These are phyloP conservation scores for Araneus ventricosus DNA, from an alignment of 1,140 invertebrate species.

Conservation along the genomic window DNA sequence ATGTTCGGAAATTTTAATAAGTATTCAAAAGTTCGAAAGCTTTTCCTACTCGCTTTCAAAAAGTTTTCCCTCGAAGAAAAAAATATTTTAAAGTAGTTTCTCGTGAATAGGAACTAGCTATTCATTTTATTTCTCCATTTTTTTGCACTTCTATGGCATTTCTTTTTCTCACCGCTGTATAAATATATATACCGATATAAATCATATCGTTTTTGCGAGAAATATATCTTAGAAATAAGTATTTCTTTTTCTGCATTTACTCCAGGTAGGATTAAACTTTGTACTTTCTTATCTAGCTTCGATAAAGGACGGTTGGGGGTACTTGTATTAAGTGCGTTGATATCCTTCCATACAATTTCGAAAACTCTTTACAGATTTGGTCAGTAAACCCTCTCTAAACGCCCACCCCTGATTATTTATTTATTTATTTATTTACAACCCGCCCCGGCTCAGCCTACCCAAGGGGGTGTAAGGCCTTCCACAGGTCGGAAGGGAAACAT, in stretches of 20 bases:
- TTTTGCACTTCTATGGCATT: not conserved
- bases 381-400: too few relatives aligned
- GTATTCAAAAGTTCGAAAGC: conserved; percentile 53
- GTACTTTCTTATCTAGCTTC: conserved; percentile 43
- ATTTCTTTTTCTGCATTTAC: not conserved
- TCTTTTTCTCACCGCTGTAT: conserved; percentile 1
- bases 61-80: not conserved
- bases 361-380: too few relatives aligned
- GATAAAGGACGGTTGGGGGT: not conserved
- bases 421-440: too few relatives aligned
- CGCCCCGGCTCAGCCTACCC: too few relatives aligned
- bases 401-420: too few relatives aligned
- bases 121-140: conserved; percentile 46
- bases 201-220: conserved; percentile 41
- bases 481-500: too few relatives aligned
- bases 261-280: conserved; percentile 38
- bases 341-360: not conserved
- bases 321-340: too few relatives aligned
- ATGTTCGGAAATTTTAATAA: conserved; percentile 42
- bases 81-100: conserved; percentile 48
- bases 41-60: conserved; percentile 35
- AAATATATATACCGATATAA: conserved; percentile 62
- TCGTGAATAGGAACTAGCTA: conserved; percentile 52
- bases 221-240: conserved; percentile 59
- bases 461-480: too few relatives aligned